phyloP scores from a whole-genome alignment of 2,113 vertebrate species.

The Nerophis lumbriciformis region DNA sequence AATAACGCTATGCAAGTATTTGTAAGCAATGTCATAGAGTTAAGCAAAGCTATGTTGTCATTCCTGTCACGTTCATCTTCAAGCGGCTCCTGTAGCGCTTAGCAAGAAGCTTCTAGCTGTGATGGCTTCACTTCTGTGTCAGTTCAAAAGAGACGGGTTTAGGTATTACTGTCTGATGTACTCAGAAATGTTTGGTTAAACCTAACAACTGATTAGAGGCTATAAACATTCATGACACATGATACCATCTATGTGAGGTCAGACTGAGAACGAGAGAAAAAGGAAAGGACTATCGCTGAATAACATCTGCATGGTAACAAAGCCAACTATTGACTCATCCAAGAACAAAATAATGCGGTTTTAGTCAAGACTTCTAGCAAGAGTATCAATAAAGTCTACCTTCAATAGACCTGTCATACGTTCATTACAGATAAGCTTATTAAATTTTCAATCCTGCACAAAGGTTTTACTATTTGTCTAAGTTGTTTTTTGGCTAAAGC shows the following conservation, averaged over 20 bases:
- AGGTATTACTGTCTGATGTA: conserved; percentile 57
- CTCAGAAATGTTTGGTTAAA: conserved; percentile 49
- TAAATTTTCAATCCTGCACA: not conserved
- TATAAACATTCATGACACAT: conserved; percentile 54
- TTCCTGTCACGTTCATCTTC: conserved; percentile 33
- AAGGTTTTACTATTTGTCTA: not conserved
- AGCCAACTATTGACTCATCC: conserved; percentile 21
- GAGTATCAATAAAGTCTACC: not conserved
- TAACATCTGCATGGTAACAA: conserved; percentile 4
- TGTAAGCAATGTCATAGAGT: not conserved
- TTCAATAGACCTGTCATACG: not conserved
- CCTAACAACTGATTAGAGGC: conserved; percentile 54
- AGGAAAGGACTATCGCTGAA: not conserved
- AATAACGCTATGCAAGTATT: too few species aligned
- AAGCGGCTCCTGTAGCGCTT: conserved; percentile 21
- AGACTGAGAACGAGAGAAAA: conserved; percentile 45
- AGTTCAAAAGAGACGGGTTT: conserved; percentile 41
- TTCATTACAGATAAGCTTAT: not conserved
- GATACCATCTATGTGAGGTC: conserved; percentile 51
- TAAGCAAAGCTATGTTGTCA: not conserved
- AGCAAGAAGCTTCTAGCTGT: conserved; percentile 20
- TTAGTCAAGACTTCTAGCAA: not conserved
- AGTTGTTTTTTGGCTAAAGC: not conserved
- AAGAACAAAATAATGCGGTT: conserved; percentile 13
- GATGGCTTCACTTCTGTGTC: conserved; percentile 8